Base-by-base conservation (phyloP, 2,113 vertebrate genomes). In the Machaerirhynchus nigripectus region DNA sequence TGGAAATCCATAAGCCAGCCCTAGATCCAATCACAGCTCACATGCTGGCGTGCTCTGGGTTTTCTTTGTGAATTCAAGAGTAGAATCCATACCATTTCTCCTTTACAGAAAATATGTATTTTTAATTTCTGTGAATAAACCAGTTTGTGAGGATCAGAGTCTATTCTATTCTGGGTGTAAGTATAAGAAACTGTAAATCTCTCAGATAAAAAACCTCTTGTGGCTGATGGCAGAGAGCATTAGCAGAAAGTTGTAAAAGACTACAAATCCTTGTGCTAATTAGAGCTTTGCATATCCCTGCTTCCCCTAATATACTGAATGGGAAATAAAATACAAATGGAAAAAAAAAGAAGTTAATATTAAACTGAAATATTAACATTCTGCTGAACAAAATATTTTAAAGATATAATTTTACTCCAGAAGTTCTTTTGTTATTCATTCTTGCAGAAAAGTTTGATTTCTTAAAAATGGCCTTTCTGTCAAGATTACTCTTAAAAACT, bases 1-100 rank as follows among this genome's bases (percentile, higher is more conserved):
- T 97, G 97, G 96, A 97, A 97, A 97, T 97, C 87, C 46, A 57
- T 47, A 56, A 93, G 84, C 81, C 92, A 96, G 96, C 84, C 95
- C 96, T 87, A 93, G 82, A 96, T 96, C 83, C 84, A 82, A 75
- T 92, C 90, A 84, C 78, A 93, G 81, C 65, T 88, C 82, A 44
- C 89, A 40, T 4, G 10, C 20, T 89, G 57, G 42, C n/a, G 56
- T 84, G 80, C 80, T 89, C 86, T 53, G 88, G 11, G 57, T 89
- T 95, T 91, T 91, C 80, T 90, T 79, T 84, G 61, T 82, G 84
- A 96, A 92, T 91, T 87, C 69, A 79, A 18, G 86, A 94, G 57
- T 23, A 65, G 86, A 69, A 87, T 73, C 80, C 3, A 1, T 69
- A 46, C 11, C 30, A 24, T 84, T 90, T 53, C 67, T 85, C 47